A percentile compares a stretch with the other conserved stretches of the same genome.
Evolutionary conservation across 2,888 invertebrate species (phyloP).

Genomic region (Mimumesa dahlbomi): DNA sequence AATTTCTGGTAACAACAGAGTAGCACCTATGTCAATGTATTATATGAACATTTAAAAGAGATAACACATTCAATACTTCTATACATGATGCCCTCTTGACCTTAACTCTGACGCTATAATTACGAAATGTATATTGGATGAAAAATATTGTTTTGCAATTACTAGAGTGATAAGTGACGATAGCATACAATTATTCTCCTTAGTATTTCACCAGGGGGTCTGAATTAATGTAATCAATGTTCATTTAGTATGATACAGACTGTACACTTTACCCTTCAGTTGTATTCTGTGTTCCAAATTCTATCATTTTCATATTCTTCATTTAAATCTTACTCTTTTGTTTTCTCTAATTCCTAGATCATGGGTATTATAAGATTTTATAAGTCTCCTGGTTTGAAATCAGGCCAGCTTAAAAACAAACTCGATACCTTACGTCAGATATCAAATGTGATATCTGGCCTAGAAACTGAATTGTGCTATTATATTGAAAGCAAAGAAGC

Average conservation of each 20-base stretch:
- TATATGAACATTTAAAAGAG: slow-evolving; percentile 3
- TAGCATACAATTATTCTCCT: slow-evolving; percentile 6
- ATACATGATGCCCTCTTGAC: slow-evolving; percentile 36
- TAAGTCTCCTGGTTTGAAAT: slow-evolving; percentile 81
- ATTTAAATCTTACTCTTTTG: neutral
- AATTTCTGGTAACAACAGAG: neutral
- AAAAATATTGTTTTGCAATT: slow-evolving; percentile 39
- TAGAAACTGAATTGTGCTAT: slow-evolving; percentile 90
- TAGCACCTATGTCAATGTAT: neutral
- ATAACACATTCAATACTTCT: slow-evolving; percentile 13
- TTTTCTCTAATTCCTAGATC: slow-evolving; percentile 11
- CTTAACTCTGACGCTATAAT: slow-evolving; percentile 31
- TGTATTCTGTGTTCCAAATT: neutral
- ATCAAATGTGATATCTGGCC: slow-evolving; percentile 76
- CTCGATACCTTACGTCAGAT: slow-evolving; percentile 60
- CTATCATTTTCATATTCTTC: neutral
- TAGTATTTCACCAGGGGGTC: slow-evolving; percentile 35
- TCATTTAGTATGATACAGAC: slow-evolving; percentile 1
- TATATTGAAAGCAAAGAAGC: slow-evolving; percentile 84
- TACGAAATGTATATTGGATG: slow-evolving; percentile 28
- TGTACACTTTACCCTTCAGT: neutral
- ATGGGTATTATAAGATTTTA: slow-evolving; percentile 85
- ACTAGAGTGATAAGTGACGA: slow-evolving; percentile 33
- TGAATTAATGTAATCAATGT: slow-evolving; percentile 13
- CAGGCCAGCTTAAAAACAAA: slow-evolving; percentile 68